A percentile compares a stretch with the other conserved stretches of the same genome.
phyloP scores from a whole-genome alignment of 2,113 vertebrate genomes.

The Notarius lentiginosus region DNA sequence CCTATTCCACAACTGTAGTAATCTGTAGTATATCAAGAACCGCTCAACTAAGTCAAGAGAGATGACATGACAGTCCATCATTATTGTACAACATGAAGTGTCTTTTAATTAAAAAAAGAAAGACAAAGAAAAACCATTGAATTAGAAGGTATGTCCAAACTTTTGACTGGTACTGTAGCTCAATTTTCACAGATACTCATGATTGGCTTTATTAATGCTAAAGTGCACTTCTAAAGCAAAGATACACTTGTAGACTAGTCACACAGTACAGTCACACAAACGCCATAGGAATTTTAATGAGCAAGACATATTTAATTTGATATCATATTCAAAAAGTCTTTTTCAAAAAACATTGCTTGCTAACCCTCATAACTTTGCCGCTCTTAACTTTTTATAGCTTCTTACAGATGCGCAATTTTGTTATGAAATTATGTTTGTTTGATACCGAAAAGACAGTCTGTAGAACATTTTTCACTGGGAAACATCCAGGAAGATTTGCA shows the following conservation, averaged over 20 bases:
- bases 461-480: conserved; percentile 24
- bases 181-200: background rate
- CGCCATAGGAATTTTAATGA: background rate
- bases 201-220: conserved; percentile 11
- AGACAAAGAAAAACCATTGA: too few species aligned
- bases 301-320: conserved; percentile 1
- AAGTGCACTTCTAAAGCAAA: conserved; percentile 38
- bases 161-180: background rate
- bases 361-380: background rate
- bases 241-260: conserved; percentile 19
- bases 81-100: too few species aligned
- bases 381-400: conserved; percentile 10
- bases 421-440: background rate
- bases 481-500: conserved; percentile 18
- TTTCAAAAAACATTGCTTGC: background rate
- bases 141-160: too few species aligned
- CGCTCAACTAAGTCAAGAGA: too few species aligned
- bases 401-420: conserved; percentile 9
- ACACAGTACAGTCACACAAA: too few species aligned
- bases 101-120: too few species aligned
- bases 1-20: too few species aligned
- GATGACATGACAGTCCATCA: too few species aligned
- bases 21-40: too few species aligned
- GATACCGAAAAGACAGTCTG: conserved; percentile 9
- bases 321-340: background rate